Percentiles rank a stretch among this genome's conserved stretches.
Conservation (phyloP, 2,888 invertebrate species). For the Acheta domesticus region DNA sequence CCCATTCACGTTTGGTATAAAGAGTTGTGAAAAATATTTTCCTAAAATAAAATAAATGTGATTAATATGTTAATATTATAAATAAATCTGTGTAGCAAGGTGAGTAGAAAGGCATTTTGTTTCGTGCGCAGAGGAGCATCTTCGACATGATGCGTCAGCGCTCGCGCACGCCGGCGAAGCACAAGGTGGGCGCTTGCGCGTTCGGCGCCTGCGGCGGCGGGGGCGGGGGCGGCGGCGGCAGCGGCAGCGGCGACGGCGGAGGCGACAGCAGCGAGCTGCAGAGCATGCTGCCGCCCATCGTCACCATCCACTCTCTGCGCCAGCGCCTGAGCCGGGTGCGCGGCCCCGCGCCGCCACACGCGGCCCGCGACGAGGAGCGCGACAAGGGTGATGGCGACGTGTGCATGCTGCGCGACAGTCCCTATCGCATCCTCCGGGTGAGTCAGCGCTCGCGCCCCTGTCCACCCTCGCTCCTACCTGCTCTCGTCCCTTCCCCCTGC, state of each 20-base stretch:
- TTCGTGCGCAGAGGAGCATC: neutral
- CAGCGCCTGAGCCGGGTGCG: slow-evolving; percentile 32
- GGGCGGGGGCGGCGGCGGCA: neutral
- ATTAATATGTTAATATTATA: no score
- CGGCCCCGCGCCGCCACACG: slow-evolving; percentile 32
- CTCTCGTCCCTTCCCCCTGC: no score
- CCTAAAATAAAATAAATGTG: no score
- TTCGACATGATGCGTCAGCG: slow-evolving; percentile 21
- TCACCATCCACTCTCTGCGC: slow-evolving; percentile 27
- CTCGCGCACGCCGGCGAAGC: neutral
- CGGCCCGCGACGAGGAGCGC: slow-evolving; percentile 22
- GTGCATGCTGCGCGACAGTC: slow-evolving; percentile 72
- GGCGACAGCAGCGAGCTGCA: slow-evolving; percentile 55
- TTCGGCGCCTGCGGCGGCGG: slow-evolving; percentile 18
- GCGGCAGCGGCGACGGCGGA: slow-evolving; percentile 33
- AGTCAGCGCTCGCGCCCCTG: slow-evolving; percentile 43
- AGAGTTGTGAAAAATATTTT: no score
- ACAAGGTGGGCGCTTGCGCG: neutral
- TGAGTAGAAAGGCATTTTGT: no score
- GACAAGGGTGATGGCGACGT: slow-evolving; percentile 53
- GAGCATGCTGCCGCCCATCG: slow-evolving; percentile 52
- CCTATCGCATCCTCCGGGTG: slow-evolving; percentile 68
- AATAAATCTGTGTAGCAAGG: no score
- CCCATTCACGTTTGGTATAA: no score
- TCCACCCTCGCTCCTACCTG: no score